A percentile compares a stretch with the other conserved stretches of the same genome.
phyloP scores from a whole-genome alignment of 2,113 vertebrate species.

The Trachemys scripta region DNA sequence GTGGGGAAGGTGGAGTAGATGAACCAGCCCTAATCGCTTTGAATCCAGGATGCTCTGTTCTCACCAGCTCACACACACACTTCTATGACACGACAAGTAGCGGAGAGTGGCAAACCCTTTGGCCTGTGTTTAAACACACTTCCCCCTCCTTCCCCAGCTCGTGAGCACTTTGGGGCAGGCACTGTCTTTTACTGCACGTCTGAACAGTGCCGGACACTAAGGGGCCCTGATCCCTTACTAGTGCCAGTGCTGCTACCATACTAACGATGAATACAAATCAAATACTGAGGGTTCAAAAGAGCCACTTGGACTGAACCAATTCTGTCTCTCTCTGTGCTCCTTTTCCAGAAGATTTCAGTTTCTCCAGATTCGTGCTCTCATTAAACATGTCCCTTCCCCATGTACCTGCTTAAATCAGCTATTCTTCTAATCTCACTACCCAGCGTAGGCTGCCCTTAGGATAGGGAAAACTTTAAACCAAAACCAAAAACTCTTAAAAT shows the following conservation, averaged over 20 bases:
- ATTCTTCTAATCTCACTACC: not conserved
- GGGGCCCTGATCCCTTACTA: not conserved
- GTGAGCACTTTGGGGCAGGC: rapidly evolving
- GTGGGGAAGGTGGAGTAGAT: not conserved
- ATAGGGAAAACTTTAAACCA: not conserved
- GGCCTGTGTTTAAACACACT: rapidly evolving
- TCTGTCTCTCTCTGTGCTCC: not conserved
- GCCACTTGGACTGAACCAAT: not conserved
- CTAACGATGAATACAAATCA: slow-evolving; percentile 14
- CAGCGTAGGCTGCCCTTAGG: not conserved
- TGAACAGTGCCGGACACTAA: not conserved
- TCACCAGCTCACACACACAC: not conserved
- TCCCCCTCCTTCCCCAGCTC: not conserved
- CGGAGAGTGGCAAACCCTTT: not conserved
- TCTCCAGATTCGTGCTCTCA: not conserved
- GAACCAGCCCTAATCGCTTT: not conserved
- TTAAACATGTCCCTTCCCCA: not conserved
- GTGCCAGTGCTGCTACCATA: not conserved
- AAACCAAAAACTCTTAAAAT: not conserved
- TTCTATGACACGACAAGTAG: not conserved
- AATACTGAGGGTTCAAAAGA: not conserved
- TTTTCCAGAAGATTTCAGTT: not conserved
- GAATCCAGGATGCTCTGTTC: not conserved
- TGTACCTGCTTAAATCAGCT: not conserved
- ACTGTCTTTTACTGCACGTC: not conserved